Base-by-base conservation (phyloP, 2,113 vertebrate species). In the Hucho hucho region DNA sequence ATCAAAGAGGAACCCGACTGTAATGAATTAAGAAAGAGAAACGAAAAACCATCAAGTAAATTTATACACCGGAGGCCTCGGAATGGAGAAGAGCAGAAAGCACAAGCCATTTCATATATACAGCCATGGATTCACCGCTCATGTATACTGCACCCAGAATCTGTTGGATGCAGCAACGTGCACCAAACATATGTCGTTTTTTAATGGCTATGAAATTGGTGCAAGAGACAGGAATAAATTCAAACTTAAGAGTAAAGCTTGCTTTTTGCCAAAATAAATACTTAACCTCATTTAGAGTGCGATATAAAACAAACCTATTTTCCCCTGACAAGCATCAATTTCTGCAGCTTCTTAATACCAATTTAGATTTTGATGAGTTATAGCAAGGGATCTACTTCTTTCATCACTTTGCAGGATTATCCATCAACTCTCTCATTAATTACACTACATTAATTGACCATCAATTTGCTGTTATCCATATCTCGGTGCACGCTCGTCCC, bases 1-100 rank as follows among this genome's bases (percentile, higher is more conserved):
- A 92, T 92, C 91, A 94, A 92, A 93, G 88, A 96, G 93, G 93
- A 97, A 96, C 95, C 94, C 94, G 90, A 96, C 94, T 93, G 95
- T 93, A 89, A 87, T 83, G 92, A 95, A 94, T 93, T 93, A 94
- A 92, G 87, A 92, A 92, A 89, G 91, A 91, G 91, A 93, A 92
- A 92, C 90, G 4, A 77, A 84, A 91, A 90, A 87, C 85, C 92
- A 93, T 92, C 89, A 90, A 88, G 79, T 90, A 93, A 93, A 93
- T 93, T 91, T 93, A 94, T 93, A 93, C 93, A 93, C 93, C 89
- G 80, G 92, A 94, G 93, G 93, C 92, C 90, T 4, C 64, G 82
- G 83, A 86, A 92, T 80, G 82, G 87, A 88, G 89, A 87, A 83
- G 84, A 91, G 90, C 90, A 83, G 87, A 92, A 91, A 91, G 86